phyloP scores from a whole-genome alignment of 1,140 invertebrate species.

The Aphelenchoides besseyi region DNA sequence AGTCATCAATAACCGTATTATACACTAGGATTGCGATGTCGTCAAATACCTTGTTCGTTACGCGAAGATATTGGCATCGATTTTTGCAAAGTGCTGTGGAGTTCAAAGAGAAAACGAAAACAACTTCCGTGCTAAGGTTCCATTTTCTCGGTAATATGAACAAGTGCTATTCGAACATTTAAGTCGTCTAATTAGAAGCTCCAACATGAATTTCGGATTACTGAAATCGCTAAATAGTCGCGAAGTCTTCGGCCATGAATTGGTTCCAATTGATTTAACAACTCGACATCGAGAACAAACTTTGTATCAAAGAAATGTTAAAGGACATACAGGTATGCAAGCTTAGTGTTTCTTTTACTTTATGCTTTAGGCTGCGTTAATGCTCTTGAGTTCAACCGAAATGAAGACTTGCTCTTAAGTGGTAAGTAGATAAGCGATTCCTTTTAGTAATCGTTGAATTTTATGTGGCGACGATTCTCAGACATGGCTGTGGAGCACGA shows the following conservation, averaged over 20 bases:
- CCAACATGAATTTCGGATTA: neutral
- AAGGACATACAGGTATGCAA: slow-evolving; percentile 11
- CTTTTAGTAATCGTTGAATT: slow-evolving; percentile 74
- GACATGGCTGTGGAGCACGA: neutral
- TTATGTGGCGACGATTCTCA: slow-evolving; percentile 6
- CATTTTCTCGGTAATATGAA: too few relatives aligned
- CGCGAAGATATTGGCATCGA: too few relatives aligned
- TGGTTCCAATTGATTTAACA: neutral
- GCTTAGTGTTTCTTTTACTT: neutral
- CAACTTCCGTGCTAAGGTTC: too few relatives aligned
- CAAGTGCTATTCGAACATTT: too few relatives aligned
- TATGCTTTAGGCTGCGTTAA: slow-evolving; percentile 78
- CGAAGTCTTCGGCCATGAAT: neutral
- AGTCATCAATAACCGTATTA: too few relatives aligned
- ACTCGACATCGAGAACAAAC: neutral
- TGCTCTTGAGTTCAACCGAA: slow-evolving; percentile 84
- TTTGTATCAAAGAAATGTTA: slow-evolving; percentile 15
- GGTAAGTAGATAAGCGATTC: slow-evolving; percentile 78
- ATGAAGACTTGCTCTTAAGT: slow-evolving; percentile 79
- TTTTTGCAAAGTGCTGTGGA: too few relatives aligned
- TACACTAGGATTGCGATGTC: too few relatives aligned
- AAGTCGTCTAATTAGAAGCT: neutral
- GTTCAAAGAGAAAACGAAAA: too few relatives aligned
- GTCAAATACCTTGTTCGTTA: too few relatives aligned
- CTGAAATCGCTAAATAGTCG: neutral